A percentile compares a stretch with the other conserved stretches of the same genome.
phyloP scores from a whole-genome alignment of 2,888 invertebrate species.

The Platycnemis pennipes region DNA sequence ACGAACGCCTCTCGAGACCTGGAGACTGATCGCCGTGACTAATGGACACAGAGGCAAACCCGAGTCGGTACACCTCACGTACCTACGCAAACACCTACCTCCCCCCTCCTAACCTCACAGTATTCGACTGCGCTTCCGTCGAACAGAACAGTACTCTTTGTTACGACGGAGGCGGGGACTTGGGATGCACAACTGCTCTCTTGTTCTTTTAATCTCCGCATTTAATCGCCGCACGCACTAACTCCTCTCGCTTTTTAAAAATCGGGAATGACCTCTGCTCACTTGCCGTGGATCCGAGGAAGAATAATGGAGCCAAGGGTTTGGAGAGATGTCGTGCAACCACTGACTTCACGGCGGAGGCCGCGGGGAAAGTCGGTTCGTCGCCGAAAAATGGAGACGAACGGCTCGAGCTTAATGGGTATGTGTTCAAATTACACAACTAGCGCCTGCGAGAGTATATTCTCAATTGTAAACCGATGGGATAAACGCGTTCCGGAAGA shows the following conservation, averaged over 20 bases:
- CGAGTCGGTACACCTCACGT: neutral
- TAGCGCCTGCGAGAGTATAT: neutral
- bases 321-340: neutral
- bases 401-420: neutral
- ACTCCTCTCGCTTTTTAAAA: neutral
- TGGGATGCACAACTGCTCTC: neutral
- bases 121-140: neutral
- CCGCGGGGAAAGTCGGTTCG: neutral
- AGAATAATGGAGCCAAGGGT: neutral
- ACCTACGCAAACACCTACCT: neutral
- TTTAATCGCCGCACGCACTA: neutral
- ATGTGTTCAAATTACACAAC: neutral
- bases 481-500: neutral
- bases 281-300: neutral
- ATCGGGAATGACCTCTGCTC: neutral
- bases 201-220: neutral
- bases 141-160: neutral
- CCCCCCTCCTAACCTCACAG: neutral
- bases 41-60: neutral
- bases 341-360: neutral
- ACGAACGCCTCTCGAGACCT: neutral
- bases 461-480: neutral
- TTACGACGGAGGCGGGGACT: neutral
- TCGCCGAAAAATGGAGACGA: neutral
- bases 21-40: neutral